Base-by-base conservation (phyloP, 2,888 invertebrate species). In the Diaperis boleti region DNA sequence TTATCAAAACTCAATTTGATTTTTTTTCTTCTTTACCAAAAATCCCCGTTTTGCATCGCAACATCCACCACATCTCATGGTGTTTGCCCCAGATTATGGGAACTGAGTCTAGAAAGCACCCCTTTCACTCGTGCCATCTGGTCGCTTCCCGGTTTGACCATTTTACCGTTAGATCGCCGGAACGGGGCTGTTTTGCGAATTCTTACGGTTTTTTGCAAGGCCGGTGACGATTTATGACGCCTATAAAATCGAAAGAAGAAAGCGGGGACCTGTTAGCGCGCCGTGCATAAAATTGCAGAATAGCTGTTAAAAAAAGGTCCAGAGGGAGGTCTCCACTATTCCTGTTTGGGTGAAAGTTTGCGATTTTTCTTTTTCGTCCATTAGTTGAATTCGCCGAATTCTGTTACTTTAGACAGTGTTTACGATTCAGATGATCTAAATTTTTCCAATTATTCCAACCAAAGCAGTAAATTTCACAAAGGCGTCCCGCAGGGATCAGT, bases 91-190 rank as follows among this genome's bases (percentile, higher is more conserved):
- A 71, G 63, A 74, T 74, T 73, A 73, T 71, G 62, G 65, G 66
- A 70, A 70, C 71, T 70, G 72, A 70, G 73, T 72, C 70, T 71
- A 73, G 14, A 13, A 73, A 67, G 57, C 62, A 65, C 69, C 74
- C 74, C 73, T 76, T 69, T 59, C 72, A 70, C 75, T 74, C 76
- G 76, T 77, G 78, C 71, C 78, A 76, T 75, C 78, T 76, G 77
- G 76, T 29, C 63, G 59, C 61, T 62, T 65, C 65, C 64, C 62
- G 47, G 67, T 69, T 45, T 69, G 69, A 68, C 57, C 67, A 71
- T 71, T 72, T 68, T 70, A 72, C 72, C 65, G 72, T 71, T 74
- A 72, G 22, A 62, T 59, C 33, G 59, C 50, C 62, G 57, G 33
- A 56, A 52, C 37, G 20, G 8, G 31, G 47, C 10, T 37, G 15